These are phyloP conservation scores for Leptestheria dahalacensis DNA, from an alignment of 1,140 invertebrate species.

Conservation along the genomic window DNA sequence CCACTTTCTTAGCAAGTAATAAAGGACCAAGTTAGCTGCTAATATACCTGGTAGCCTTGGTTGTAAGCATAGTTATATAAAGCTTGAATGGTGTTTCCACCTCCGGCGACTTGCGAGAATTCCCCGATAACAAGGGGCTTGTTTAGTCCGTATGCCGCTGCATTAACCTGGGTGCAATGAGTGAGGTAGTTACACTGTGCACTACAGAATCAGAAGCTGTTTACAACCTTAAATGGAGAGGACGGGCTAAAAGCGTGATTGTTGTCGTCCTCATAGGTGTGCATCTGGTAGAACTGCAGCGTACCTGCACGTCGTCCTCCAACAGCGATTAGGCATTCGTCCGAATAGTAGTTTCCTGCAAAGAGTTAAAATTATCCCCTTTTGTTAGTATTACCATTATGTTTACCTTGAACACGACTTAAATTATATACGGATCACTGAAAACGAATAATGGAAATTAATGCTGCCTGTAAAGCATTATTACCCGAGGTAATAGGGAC, in stretches of 20 bases:
- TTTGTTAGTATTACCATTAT: too few species aligned
- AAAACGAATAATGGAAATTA: too few species aligned
- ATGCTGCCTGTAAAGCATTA: too few species aligned
- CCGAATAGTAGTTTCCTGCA: constrained; percentile 27
- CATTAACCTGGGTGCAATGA: constrained; percentile 10
- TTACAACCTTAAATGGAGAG: constrained; percentile 26
- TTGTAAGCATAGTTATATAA: constrained; percentile 26
- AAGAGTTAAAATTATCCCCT: background rate
- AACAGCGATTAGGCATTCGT: constrained; percentile 26
- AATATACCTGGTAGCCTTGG: constrained; percentile 25
- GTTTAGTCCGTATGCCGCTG: constrained; percentile 21
- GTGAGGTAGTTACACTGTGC: background rate
- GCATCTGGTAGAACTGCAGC: constrained; percentile 28
- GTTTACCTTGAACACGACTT: background rate
- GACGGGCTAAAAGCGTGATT: constrained; percentile 24
- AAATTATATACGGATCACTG: too few species aligned
- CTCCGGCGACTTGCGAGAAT: constrained; percentile 23
- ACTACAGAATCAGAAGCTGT: background rate
- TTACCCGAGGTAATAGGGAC: too few species aligned
- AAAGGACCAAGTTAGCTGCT: background rate
- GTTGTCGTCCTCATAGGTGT: constrained; percentile 25
- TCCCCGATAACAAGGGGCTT: constrained; percentile 31
- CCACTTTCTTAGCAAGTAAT: background rate
- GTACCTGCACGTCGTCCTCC: constrained; percentile 22
- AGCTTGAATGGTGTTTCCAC: constrained; percentile 21